phyloP scores from a whole-genome alignment of 2,113 vertebrate genomes.

The Zosterops japonicus region DNA sequence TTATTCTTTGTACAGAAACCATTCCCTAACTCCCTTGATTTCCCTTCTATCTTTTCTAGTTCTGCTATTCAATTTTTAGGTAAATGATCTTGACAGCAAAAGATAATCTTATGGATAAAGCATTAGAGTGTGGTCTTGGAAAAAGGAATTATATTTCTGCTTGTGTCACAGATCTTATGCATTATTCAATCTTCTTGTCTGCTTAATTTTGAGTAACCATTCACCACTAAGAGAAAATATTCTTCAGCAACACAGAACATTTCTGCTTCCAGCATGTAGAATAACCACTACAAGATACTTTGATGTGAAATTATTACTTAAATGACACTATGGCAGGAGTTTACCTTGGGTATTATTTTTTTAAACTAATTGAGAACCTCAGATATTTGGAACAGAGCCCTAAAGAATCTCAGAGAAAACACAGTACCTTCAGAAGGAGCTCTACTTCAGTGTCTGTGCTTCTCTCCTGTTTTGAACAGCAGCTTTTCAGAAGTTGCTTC shows the following conservation, averaged over 20 bases:
- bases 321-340: not conserved
- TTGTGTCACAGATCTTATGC: not conserved
- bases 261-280: not conserved
- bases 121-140: not conserved
- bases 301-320: not conserved
- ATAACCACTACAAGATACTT: not conserved
- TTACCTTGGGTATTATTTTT: not conserved
- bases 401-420: not conserved
- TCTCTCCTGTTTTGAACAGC: not conserved
- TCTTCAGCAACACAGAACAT: not conserved
- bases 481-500: not conserved
- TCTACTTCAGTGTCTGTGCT: not conserved
- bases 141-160: not conserved
- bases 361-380: not conserved
- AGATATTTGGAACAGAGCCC: not conserved
- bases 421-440: not conserved
- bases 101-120: not conserved
- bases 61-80: not conserved
- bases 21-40: not conserved
- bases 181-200: not conserved
- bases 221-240: not conserved
- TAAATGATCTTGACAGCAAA: not conserved
- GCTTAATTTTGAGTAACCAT: conserved; percentile 5
- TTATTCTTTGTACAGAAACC: not conserved
- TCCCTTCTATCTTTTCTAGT: not conserved